Percentiles rank a stretch among this genome's conserved stretches.
Conservation (phyloP, 2,113 vertebrate species). For the Thryonomys swinderianus region DNA sequence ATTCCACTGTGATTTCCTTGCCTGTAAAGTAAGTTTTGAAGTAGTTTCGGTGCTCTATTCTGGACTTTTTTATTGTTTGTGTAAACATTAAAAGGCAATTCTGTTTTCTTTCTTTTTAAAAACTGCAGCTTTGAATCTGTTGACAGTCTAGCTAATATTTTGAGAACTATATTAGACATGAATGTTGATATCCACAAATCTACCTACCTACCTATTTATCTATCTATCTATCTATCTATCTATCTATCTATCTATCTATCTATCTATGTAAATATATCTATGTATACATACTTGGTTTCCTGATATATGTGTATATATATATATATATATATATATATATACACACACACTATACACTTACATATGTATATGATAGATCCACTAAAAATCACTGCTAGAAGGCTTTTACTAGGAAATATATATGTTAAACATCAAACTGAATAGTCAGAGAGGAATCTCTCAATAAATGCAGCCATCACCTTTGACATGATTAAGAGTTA, state of each 20-base stretch:
- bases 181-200: too few species aligned
- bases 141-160: neutral
- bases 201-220: too few species aligned
- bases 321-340: too few species aligned
- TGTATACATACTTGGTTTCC: too few species aligned
- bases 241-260: too few species aligned
- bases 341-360: neutral
- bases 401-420: neutral
- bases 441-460: neutral
- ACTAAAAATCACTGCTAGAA: neutral
- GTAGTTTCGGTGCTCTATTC: neutral
- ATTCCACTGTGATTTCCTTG: neutral
- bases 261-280: too few species aligned
- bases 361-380: fast-evolving
- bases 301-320: neutral
- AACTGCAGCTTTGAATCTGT: neutral
- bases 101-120: neutral
- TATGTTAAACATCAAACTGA: neutral
- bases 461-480: neutral
- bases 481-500: neutral
- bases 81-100: neutral
- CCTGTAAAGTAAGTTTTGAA: neutral
- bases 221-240: too few species aligned
- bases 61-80: neutral
- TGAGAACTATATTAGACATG: too few species aligned